Evolutionary conservation across 2,888 invertebrate species (phyloP).

Genomic region (Cactoblastis cactorum): DNA sequence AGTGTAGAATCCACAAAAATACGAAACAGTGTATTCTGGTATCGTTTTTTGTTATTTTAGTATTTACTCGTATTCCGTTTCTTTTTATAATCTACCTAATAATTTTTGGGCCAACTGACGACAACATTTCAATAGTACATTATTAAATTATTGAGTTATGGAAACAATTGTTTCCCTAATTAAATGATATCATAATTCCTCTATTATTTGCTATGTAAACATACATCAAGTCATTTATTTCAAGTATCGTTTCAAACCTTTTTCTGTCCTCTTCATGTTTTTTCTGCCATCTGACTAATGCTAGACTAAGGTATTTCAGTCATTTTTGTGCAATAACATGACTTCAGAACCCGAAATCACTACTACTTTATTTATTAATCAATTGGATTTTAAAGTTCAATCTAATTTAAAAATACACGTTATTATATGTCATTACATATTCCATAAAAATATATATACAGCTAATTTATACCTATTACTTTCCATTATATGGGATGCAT

Average conservation of each 20-base stretch:
- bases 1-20: conserved; percentile 10
- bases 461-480: background rate
- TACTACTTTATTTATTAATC: no score
- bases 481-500: conserved; percentile 10
- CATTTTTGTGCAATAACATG: no score
- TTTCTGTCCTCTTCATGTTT: no score
- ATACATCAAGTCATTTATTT: background rate
- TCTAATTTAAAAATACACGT: no score
- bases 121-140: background rate
- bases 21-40: no score
- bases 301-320: no score
- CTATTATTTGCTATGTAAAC: background rate
- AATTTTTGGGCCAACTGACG: background rate
- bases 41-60: background rate
- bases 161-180: background rate
- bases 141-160: background rate
- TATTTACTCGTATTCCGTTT: background rate
- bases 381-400: no score
- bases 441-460: background rate
- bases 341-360: no score
- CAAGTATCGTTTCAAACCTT: background rate
- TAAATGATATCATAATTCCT: background rate
- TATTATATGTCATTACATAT: background rate
- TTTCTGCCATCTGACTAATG: no score
- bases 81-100: background rate